Base-by-base conservation (phyloP, 2,888 invertebrate species). In the Tetheella fluctuosa region DNA sequence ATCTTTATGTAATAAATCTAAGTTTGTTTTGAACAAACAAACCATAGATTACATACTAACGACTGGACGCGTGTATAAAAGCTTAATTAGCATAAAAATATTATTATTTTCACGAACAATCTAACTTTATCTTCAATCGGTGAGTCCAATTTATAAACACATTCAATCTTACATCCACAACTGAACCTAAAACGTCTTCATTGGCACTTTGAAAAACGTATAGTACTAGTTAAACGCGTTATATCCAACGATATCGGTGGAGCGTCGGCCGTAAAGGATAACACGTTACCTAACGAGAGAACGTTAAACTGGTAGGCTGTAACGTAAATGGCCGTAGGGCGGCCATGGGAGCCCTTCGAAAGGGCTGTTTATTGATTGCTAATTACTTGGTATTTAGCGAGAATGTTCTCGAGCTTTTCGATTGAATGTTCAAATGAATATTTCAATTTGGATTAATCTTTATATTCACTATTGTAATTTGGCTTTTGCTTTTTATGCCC, bases 281-380 rank as follows among this genome's bases (percentile, higher is more conserved):
- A n/a, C n/a, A 48, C 42, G 48, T 5, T 20, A 20, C 20, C 17
- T 48, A 48, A 48, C 48, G 48, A 48, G 48, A 7, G 48, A 3
- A 48, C 48, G 48, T 48, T 48, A 48, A n/a, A 20, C 48, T 39
- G 20, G 17, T 10, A 1, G 20, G 17, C 42, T 7, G 48, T 20
- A 48, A 39, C 48, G 48, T 48, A 48, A 25, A 48, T 5, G n/a
- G 20, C 7, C 6, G 48, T 48, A 48, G 48, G 48, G 10, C 48
- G 20, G 20, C 48, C 48, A 48, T 10, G 48, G 48, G 48, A 48
- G 20, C 17, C 10, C 10, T 20, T 48, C 2, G 2, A 7, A 39
- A n/a, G 48, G 20, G 4, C 17, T 48, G 48, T 48, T 48, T 48
- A 48, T 48, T 48, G 48, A 48, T 48, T 48, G 48, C 48, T 48